Conservation (phyloP, 2,113 vertebrate species). For the Synchiropus splendidus region DNA sequence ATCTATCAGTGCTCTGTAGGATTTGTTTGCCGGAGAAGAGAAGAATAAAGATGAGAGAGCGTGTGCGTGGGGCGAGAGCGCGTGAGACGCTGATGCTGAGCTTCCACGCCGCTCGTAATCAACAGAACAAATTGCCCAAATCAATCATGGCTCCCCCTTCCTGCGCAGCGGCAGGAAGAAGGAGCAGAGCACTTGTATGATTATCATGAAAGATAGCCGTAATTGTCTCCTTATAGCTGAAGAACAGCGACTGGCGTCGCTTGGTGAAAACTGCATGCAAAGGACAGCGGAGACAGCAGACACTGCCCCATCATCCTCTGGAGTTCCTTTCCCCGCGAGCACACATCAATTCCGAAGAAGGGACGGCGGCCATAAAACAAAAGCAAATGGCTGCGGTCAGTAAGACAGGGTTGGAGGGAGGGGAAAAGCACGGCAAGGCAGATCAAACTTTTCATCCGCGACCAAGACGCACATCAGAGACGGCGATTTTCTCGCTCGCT, state of each 20-base stretch:
- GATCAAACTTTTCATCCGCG: slow-evolving; percentile 53
- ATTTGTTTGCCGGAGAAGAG: slow-evolving; percentile 16
- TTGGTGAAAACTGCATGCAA: slow-evolving; percentile 47
- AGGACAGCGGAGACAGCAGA: slow-evolving; percentile 45
- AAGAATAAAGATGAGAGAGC: slow-evolving; percentile 24
- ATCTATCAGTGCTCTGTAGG: slow-evolving; percentile 43
- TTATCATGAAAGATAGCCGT: slow-evolving; percentile 69
- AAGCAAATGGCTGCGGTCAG: slow-evolving; percentile 25
- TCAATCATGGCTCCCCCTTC: slow-evolving; percentile 65
- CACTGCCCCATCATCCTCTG: slow-evolving; percentile 5
- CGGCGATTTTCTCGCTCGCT: slow-evolving; percentile 47
- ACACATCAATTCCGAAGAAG: slow-evolving; percentile 40
- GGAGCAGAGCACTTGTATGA: slow-evolving; percentile 62
- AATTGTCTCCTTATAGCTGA: slow-evolving; percentile 66
- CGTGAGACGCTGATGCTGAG: slow-evolving; percentile 24
- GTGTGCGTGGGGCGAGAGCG: slow-evolving; percentile 17
- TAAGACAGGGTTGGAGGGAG: slow-evolving; percentile 15
- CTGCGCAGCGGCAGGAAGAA: slow-evolving; percentile 34
- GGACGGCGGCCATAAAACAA: slow-evolving; percentile 38
- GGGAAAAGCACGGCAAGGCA: slow-evolving; percentile 17
- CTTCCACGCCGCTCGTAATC: slow-evolving; percentile 61
- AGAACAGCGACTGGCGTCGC: slow-evolving; percentile 58
- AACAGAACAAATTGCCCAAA: slow-evolving; percentile 71
- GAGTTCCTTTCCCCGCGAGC: slow-evolving; percentile 22
- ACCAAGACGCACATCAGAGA: slow-evolving; percentile 52